Base-by-base conservation (phyloP, 1,140 invertebrate genomes). In the Aphelinus certus region DNA sequence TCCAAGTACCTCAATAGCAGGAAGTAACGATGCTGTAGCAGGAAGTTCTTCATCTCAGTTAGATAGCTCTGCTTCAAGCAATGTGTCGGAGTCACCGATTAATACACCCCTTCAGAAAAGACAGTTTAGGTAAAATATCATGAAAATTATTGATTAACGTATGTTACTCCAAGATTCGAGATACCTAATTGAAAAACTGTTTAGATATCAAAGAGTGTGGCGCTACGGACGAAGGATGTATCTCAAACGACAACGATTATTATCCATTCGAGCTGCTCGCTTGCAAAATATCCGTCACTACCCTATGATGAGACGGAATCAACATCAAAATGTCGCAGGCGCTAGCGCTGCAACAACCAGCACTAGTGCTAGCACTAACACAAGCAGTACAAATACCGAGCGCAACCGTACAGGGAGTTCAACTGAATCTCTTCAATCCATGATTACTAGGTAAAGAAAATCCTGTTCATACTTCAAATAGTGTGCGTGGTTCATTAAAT, bases 371-470 rank as follows among this genome's bases (percentile, higher is more conserved):
- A 47, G 46, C n/a, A 45, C 69, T 7, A 64, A 61, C 55, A 42
- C 68, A 6, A 48, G 4, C 45, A 63, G 72, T 60, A 7, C 4
- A 5, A 60, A 5, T 68, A 57, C n/a, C 7, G 64, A 66, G 5
- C 10, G 64, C 2, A 45, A 6, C 43, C 48, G 49, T 1, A 2
- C 62, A n/a, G 42, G n/a, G 26, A 26, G 26, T n/a, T n/a, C 61
- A 26, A 46, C n/a, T 7, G 79, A 80, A 58, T 83, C 77, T 73
- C 56, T 82, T 9, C 79, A 83, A 68, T 76, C 81, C 4, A 82
- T 86, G 77, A 83, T 86, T 51, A 60, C 81, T 46, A 79, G 81
- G 67, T 61, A 61, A n/a, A 26, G 26, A 26, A 26, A 26, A 26
- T 26, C 26, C 26, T 26, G 26, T 26, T 26, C 26, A 26, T 26